A percentile compares a stretch with the other conserved stretches of the same genome.
These are phyloP conservation scores for Artibeus jamaicensis DNA, from an alignment of 2,797 vertebrate species.

Conservation along the genomic window DNA sequence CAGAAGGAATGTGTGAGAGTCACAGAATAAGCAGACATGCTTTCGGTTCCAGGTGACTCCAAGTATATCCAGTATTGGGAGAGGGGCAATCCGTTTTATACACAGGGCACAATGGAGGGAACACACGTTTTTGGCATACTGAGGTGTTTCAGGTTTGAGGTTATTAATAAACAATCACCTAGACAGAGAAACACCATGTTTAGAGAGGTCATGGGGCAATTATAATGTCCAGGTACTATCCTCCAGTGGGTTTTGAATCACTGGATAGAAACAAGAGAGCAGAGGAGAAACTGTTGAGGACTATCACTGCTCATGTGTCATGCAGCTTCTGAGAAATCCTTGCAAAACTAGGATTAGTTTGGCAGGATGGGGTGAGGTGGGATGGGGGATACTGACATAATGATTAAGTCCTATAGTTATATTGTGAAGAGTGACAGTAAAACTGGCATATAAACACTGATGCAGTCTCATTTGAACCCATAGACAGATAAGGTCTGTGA, in stretches of 20 bases:
- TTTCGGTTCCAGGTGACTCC: neutral
- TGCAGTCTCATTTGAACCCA: neutral
- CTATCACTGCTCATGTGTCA: neutral
- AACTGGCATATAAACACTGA: neutral
- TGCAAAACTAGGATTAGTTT: neutral
- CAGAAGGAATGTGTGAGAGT: neutral
- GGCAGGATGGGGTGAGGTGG: neutral
- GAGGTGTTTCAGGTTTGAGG: neutral
- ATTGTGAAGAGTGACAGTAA: constrained; percentile 3
- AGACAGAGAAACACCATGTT: neutral
- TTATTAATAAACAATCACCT: neutral
- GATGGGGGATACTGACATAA: neutral
- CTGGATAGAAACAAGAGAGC: neutral
- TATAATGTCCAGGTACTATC: neutral
- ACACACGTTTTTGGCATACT: neutral
- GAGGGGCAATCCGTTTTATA: neutral
- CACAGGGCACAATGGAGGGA: neutral
- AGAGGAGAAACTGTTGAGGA: neutral
- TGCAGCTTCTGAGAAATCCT: neutral
- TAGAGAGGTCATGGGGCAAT: neutral
- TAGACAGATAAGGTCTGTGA: neutral
- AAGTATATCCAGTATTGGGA: neutral
- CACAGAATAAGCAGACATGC: neutral
- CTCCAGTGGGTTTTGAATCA: neutral
- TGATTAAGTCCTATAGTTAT: neutral